Conservation (phyloP, 2,888 invertebrate species). For the Lithosia quadra region DNA sequence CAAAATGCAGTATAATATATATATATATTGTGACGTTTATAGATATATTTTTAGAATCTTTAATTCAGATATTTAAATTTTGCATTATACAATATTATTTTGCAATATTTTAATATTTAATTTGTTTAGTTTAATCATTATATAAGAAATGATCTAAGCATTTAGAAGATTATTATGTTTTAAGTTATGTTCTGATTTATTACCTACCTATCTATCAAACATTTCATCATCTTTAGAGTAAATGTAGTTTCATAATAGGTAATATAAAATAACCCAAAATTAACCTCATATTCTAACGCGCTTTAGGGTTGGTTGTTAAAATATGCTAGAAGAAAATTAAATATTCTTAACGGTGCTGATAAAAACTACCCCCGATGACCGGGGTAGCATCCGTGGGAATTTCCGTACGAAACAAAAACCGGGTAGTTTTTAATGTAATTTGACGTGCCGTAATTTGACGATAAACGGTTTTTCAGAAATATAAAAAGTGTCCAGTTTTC, state of each 20-base stretch:
- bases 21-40: too few relatives aligned
- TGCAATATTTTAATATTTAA: neutral
- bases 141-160: slow-evolving; percentile 1
- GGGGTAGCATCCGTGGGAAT: too few relatives aligned
- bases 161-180: neutral
- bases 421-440: too few relatives aligned
- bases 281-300: neutral
- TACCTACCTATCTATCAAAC: neutral
- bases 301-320: too few relatives aligned
- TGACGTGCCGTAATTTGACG: too few relatives aligned
- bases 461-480: too few relatives aligned
- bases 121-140: neutral
- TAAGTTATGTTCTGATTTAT: neutral
- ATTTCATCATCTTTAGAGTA: neutral
- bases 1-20: too few relatives aligned
- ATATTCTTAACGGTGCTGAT: too few relatives aligned
- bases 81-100: neutral
- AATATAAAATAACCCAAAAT: neutral
- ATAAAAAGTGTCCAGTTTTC: too few relatives aligned
- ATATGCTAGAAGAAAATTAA: too few relatives aligned
- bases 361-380: too few relatives aligned
- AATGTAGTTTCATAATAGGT: neutral
- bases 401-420: too few relatives aligned
- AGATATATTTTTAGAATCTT: neutral
- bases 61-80: neutral